Base-by-base conservation (phyloP, 2,888 invertebrate genomes). In the Caenorhabditis doughertyi region DNA sequence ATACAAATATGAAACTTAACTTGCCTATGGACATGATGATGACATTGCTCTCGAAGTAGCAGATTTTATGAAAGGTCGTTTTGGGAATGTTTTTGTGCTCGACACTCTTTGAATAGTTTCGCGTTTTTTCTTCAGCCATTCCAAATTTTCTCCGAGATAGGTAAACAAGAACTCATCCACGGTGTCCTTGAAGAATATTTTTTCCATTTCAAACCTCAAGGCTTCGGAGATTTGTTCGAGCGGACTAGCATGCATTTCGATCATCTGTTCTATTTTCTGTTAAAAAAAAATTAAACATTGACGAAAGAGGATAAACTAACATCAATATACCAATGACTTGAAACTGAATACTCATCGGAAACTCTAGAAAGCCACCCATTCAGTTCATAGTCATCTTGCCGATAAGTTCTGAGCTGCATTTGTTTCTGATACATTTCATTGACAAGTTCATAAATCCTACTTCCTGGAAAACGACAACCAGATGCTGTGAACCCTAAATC, bases 401-500 rank as follows among this genome's bases (percentile, higher is more conserved):
- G 58, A 60, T 90, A 91, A 21, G 76, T 67, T 39, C 80, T 76
- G 35, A 90, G 72, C 25, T 83, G 84, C 42, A 39, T 74, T 58
- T 77, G 79, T 68, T 84, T 83, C n/a, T 77, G 67, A 27, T 79
- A 83, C 42, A 84, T 85, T 25, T 89, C 88, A 77, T 91, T 91
- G 64, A 91, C 71, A 29, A 91, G 55, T 55, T 91, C 91, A 74
- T 91, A 91, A 23, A 90, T 82, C 27, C 67, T 35, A 62, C 73
- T 80, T 23, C 91, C 91, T 2, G 91, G 91, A 71, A 91, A 91
- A 35, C 82, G 70, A 71, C 91, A 91, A 4, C 88, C 89, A 18
- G 76, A 74, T 21, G 79, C 84, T 8, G 27, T 49, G 58, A 82
- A 86, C 21, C 87, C 89, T 16, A 84, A 79, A 11, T 84, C 82